A percentile compares a stretch with the other conserved stretches of the same genome.
phyloP scores from a whole-genome alignment of 2,888 invertebrate genomes.

The Notodonta dromedarius region DNA sequence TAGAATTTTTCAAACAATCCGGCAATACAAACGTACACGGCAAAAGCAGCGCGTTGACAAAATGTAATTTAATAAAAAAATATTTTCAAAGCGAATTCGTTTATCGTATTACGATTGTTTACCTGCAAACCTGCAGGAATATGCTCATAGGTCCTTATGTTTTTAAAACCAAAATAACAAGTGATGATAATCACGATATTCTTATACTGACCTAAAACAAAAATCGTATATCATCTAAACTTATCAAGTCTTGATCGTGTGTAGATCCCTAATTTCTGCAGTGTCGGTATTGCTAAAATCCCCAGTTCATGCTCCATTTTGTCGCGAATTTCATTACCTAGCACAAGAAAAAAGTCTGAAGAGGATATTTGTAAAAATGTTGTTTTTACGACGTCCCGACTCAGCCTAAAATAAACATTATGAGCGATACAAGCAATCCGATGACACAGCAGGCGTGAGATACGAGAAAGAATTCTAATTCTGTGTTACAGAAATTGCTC shows the following conservation, averaged over 20 bases:
- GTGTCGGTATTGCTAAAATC: constrained; percentile 40
- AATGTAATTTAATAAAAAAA: constrained; percentile 28
- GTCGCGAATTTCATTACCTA: constrained; percentile 44
- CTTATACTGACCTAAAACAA: not conserved
- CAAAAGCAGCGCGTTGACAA: constrained; percentile 31
- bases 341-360: constrained; percentile 37
- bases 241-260: constrained; percentile 11
- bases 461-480: not conserved
- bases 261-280: constrained; percentile 29
- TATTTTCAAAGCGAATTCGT: not conserved
- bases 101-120: not conserved
- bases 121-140: no score
- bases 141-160: not conserved
- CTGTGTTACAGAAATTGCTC: not conserved
- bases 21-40: constrained; percentile 36
- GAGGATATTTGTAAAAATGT: constrained; percentile 38
- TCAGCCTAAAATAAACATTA: constrained; percentile 26
- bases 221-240: not conserved
- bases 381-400: constrained; percentile 37
- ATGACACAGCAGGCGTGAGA: constrained; percentile 6
- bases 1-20: constrained; percentile 52
- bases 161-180: not conserved
- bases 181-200: not conserved
- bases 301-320: constrained; percentile 40
- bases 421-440: constrained; percentile 24